Conservation (phyloP, 2,113 vertebrate genomes). For the Melanerpes aurifrons region DNA sequence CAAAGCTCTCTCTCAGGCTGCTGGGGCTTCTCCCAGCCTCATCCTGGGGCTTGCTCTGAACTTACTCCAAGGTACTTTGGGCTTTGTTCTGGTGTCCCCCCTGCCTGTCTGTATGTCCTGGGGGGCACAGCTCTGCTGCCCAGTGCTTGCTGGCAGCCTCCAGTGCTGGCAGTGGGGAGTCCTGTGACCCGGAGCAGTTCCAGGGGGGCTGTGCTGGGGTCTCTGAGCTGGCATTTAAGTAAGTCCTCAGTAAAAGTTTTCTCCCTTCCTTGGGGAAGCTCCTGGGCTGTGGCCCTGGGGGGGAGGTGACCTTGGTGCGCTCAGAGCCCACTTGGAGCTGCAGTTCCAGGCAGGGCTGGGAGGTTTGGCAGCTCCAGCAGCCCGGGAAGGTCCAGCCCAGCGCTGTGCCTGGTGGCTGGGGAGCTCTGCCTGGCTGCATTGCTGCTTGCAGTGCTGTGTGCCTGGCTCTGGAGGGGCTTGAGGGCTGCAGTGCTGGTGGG, state of each 20-base stretch:
- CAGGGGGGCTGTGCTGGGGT: neutral
- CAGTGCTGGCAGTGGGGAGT: neutral
- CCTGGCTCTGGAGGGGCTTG: neutral
- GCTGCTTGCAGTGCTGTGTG: neutral
- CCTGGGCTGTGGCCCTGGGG: neutral
- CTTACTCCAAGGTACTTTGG: neutral
- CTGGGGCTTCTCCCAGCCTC: neutral
- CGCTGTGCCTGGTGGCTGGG: neutral
- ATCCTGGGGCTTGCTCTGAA: neutral
- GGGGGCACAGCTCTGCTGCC: rapidly evolving
- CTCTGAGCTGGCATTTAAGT: neutral
- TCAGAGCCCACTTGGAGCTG: neutral
- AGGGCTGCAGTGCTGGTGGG: neutral
- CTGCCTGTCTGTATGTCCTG: neutral
- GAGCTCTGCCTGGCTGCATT: neutral
- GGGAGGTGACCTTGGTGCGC: neutral
- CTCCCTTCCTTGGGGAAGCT: neutral
- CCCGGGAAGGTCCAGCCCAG: neutral
- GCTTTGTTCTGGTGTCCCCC: too few relatives aligned
- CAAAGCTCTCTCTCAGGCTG: neutral
- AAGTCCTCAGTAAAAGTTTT: neutral
- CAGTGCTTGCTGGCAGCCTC: rapidly evolving
- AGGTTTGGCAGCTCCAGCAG: neutral
- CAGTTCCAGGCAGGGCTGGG: neutral
- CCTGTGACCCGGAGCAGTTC: neutral